Evolutionary conservation across 2,888 invertebrate genomes (phyloP), one percentile per base, ranked within the genome.

Genomic region (Catocala nupta): DNA sequence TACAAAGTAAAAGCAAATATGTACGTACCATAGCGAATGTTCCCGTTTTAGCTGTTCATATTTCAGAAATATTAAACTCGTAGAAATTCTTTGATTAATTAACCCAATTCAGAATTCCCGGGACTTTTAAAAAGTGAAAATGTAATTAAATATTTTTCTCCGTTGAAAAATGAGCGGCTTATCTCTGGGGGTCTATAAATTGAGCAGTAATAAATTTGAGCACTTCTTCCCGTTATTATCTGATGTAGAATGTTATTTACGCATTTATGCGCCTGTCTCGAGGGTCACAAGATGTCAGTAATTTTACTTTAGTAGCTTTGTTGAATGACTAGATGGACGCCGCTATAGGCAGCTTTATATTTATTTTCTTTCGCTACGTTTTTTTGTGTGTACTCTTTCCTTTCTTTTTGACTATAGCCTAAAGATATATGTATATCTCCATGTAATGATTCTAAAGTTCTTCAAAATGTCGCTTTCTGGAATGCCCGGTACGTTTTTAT

Each of bases 111-210:
- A 5, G n/a, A 11, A 49, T 49, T 33, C 13, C 1, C 10, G 3
- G 65, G 66, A 58, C 57, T 64, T 64, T 55, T 10, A 34, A 47
- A 25, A 47, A 47, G 47, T 47, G 16, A 16, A 47, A 42, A 36
- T 11, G 42, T 49, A 39, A 49, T 49, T 36, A 55, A 54, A 47
- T 36, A 16, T 48, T 33, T 55, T 55, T 33, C 36, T 39, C 25
- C 39, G 36, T n/a, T 51, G 51, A 36, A 36, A 50, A 13, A 51
- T 36, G 12, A 36, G 36, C 5, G 39, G n/a, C 11, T 49, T 25
- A 51, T 51, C 51, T 36, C 36, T 36, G 8, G 51, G 36, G 51
- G 36, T 51, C 36, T 8, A 51, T 36, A 36, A 51, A 51, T 51
- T 51, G 12, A 12, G 34, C 33, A 34, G 49, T 34, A 49, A 49